Evolutionary conservation across 2,888 invertebrate genomes (phyloP).

Genomic region (Harmothoe impar): DNA sequence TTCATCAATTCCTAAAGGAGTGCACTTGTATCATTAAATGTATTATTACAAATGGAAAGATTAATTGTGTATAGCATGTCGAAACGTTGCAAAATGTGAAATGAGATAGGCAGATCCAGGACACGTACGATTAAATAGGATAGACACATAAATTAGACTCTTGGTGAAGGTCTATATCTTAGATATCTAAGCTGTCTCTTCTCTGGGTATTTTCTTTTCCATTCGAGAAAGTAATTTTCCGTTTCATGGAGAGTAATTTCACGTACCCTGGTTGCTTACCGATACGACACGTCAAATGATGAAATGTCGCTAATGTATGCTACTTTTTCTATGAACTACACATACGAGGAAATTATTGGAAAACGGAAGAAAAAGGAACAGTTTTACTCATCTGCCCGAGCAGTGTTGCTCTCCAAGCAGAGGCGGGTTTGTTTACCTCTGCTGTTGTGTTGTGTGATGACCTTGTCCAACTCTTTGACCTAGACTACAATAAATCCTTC

Average conservation of each 20-base stretch:
- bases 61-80: background rate
- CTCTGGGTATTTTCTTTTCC: background rate
- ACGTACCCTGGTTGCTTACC: background rate
- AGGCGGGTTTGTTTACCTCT: constrained; percentile 10
- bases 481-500: background rate
- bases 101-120: background rate
- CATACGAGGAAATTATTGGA: background rate
- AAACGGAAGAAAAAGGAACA: background rate
- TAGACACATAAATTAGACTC: background rate
- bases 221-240: background rate
- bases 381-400: background rate
- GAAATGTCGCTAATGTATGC: background rate
- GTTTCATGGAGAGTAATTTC: background rate
- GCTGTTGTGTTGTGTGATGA: background rate
- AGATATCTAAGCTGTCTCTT: background rate
- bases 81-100: too few species aligned
- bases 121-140: background rate
- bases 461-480: background rate
- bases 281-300: background rate
- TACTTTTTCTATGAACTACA: background rate
- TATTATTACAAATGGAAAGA: background rate
- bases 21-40: background rate
- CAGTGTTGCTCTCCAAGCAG: background rate
- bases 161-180: too few species aligned
- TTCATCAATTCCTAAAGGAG: background rate